Conservation (phyloP, 2,113 vertebrate genomes). For the Ophthalmolycus amberensis region DNA sequence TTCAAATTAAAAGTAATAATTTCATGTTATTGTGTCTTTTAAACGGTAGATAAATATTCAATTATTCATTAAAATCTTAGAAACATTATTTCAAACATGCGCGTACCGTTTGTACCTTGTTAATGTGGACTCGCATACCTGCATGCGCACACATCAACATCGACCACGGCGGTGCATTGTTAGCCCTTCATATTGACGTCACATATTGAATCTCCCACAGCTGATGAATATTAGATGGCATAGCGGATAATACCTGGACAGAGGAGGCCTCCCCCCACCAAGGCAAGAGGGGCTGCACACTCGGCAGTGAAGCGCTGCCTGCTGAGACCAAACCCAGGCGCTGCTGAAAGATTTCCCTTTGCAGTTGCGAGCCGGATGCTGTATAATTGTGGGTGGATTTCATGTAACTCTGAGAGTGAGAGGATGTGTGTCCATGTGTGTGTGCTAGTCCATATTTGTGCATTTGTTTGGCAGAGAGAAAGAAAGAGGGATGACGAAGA, state of each 20-base stretch:
- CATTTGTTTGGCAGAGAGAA: constrained; percentile 8
- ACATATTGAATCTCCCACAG: constrained; percentile 63
- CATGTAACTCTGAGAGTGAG: constrained; percentile 28
- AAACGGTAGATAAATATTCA: background rate
- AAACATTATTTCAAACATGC: constrained; percentile 20
- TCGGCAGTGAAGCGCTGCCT: constrained; percentile 72
- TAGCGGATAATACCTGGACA: constrained; percentile 65
- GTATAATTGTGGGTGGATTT: constrained; percentile 62
- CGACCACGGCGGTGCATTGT: constrained; percentile 61
- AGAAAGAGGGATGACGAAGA: constrained; percentile 24
- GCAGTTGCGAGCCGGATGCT: constrained; percentile 44
- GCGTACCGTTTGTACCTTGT: constrained; percentile 32
- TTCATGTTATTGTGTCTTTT: background rate
- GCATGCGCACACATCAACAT: constrained; percentile 32
- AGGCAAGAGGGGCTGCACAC: constrained; percentile 60
- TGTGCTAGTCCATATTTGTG: constrained; percentile 1
- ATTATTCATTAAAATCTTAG: background rate
- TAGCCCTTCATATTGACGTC: constrained; percentile 66
- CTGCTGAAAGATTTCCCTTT: constrained; percentile 49
- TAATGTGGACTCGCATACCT: constrained; percentile 30
- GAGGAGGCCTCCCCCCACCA: constrained; percentile 69
- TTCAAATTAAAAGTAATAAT: background rate
- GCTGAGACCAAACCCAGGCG: constrained; percentile 60
- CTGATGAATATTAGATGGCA: constrained; percentile 81
- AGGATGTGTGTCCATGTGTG: constrained; percentile 37